A percentile compares a stretch with the other conserved stretches of the same genome.
Evolutionary conservation across 2,113 vertebrate genomes (phyloP).

Genomic region (Ancistrus triradiatus): DNA sequence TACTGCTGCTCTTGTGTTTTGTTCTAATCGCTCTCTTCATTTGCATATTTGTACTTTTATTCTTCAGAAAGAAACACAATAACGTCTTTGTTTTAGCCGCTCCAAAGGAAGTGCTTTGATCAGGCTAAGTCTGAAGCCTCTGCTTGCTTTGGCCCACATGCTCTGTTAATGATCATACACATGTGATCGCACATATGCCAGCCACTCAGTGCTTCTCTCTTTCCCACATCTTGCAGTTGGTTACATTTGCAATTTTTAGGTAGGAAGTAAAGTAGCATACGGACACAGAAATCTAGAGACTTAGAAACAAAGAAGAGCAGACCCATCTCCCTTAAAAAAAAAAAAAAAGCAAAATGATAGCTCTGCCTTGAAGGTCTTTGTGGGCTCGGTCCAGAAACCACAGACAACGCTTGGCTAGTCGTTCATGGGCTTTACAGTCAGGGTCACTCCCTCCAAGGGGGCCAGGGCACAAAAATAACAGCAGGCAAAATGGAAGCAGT

Average conservation of each 20-base stretch:
- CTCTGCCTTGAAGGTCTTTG: slow-evolving; percentile 14
- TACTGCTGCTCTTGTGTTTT: slow-evolving; percentile 7
- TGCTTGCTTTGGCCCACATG: slow-evolving; percentile 53
- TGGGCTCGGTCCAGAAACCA: slow-evolving; percentile 16
- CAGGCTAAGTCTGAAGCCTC: slow-evolving; percentile 48
- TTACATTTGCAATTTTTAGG: not conserved
- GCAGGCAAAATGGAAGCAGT: slow-evolving; percentile 31
- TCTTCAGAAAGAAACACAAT: slow-evolving; percentile 44
- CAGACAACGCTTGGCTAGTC: slow-evolving; percentile 12
- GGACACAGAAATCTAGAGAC: not conserved
- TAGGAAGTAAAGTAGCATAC: not conserved
- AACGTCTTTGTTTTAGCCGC: slow-evolving; percentile 53
- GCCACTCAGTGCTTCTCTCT: not conserved
- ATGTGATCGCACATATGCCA: slow-evolving; percentile 24
- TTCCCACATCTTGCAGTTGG: not conserved
- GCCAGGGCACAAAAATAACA: slow-evolving; percentile 36
- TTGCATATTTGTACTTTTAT: slow-evolving; percentile 26
- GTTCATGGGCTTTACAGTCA: slow-evolving; percentile 2
- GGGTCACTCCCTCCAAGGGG: slow-evolving; percentile 14
- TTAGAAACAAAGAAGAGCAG: not conserved
- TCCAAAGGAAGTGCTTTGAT: slow-evolving; percentile 52
- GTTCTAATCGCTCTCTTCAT: slow-evolving; percentile 18
- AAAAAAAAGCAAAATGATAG: not conserved
- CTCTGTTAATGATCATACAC: slow-evolving; percentile 50
- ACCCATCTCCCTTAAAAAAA: not conserved